These are phyloP conservation scores for Parnassius orleans DNA, from an alignment of 2,888 invertebrate genomes.

Conservation along the genomic window DNA sequence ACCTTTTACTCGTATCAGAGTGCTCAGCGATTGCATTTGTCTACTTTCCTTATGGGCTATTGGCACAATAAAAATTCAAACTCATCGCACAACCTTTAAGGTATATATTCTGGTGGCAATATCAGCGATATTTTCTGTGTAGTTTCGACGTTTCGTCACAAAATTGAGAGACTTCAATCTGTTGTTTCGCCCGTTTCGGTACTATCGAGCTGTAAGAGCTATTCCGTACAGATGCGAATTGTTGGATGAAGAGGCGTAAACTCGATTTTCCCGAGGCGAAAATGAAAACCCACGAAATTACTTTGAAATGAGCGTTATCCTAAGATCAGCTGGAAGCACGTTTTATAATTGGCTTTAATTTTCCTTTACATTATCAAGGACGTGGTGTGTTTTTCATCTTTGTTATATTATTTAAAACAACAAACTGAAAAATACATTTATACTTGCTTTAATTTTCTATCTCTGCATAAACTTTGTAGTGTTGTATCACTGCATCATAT, in stretches of 20 bases:
- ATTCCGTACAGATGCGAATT: slow-evolving; percentile 70
- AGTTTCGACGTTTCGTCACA: slow-evolving; percentile 51
- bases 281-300: slow-evolving; percentile 54
- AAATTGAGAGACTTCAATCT: slow-evolving; percentile 62
- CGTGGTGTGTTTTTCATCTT: too few species aligned
- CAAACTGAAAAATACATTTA: too few species aligned
- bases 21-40: slow-evolving; percentile 69
- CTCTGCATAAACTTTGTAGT: too few species aligned
- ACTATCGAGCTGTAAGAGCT: slow-evolving; percentile 66
- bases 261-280: slow-evolving; percentile 61
- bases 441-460: too few species aligned
- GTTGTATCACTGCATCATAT: too few species aligned
- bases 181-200: slow-evolving; percentile 66
- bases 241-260: slow-evolving; percentile 59
- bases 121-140: slow-evolving; percentile 38
- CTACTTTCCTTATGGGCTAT: slow-evolving; percentile 47
- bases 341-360: slow-evolving; percentile 8
- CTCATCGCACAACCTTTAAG: slow-evolving; percentile 33
- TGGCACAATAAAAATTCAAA: slow-evolving; percentile 34
- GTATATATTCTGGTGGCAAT: slow-evolving; percentile 37
- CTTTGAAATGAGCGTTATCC: slow-evolving; percentile 32
- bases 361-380: too few species aligned
- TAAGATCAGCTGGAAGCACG: slow-evolving; percentile 24
- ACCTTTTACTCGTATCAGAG: slow-evolving; percentile 50
- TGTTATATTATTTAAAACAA: too few species aligned